Base-by-base conservation (phyloP, 2,888 invertebrate species). In the Prenolepis imparis region DNA sequence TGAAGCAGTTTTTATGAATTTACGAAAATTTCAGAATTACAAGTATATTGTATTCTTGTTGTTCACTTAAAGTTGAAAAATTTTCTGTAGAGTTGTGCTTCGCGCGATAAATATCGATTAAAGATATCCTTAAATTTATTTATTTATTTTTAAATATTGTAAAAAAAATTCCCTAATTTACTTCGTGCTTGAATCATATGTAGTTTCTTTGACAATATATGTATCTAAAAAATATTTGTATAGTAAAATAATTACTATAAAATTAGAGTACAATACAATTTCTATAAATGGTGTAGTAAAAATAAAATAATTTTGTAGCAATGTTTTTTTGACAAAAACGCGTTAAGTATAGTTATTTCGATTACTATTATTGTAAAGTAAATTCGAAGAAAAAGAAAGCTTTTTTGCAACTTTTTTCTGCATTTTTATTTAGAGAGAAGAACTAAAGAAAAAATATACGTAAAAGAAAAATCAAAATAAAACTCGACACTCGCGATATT, bases 241-340 rank as follows among this genome's bases (percentile, higher is more conserved):
- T 55, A 64, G n/a, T 39, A 36, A 70, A 55, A 55, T 55, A 55
- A 55, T 70, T 36, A 32, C 52, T 28, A 52, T 3, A 21, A 70
- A 48, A 48, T 48, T 36, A 21, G 32, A 36, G 11, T 70, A 55
- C 18, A 55, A 55, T 15, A 55, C 8, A n/a, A 36, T 24, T 68
- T 48, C 1, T 68, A 48, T n/a, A 36, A 21, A 36, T 11, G 9
- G 3, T 5, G 63, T 52, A 21, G 36, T 55, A 36, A 72, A 55
- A 36, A 18, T 15, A 32, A 70, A 32, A 70, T 36, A 9, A 70
- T 55, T 21, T 21, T 36, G 12, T 32, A 44, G 1, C 11, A 15
- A 68, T 39, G 24, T 55, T 72, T 72, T n/a, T 21, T 55, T 55
- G 36, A 11, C 21, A 9, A 3, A 41, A 66, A 9, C n/a, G n/a